These are phyloP conservation scores for Scaptomyza caliginosa DNA, from an alignment of 2,888 invertebrate genomes.

Conservation along the genomic window DNA sequence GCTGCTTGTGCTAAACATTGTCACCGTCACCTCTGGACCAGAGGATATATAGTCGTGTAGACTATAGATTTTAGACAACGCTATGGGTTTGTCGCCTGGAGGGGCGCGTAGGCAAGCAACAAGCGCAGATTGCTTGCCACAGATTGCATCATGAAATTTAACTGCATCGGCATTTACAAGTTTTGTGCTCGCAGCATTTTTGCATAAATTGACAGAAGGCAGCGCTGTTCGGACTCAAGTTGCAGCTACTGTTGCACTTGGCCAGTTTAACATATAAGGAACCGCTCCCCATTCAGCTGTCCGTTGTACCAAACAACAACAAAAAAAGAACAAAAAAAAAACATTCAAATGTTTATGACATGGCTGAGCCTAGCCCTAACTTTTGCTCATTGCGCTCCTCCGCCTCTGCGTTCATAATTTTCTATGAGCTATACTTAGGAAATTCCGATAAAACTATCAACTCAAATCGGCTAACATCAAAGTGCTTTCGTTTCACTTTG, in stretches of 20 bases:
- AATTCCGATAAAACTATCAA: conserved; percentile 26
- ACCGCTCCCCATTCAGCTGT: conserved; percentile 77
- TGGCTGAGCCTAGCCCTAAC: conserved; percentile 43
- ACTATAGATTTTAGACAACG: conserved; percentile 10
- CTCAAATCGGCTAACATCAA: conserved; percentile 30
- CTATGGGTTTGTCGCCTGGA: conserved; percentile 13
- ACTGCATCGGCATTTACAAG: conserved; percentile 52
- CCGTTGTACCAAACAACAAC: conserved; percentile 58
- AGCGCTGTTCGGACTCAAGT: conserved; percentile 10
- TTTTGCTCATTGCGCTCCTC: conserved; percentile 11
- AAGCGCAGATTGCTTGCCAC: conserved; percentile 64
- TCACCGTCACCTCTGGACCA: conserved; percentile 66
- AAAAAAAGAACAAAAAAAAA: conserved; percentile 27
- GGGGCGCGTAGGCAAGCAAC: conserved; percentile 63
- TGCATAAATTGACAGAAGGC: conserved; percentile 72
- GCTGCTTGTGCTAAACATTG: conserved; percentile 52
- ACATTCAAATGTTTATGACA: conserved; percentile 75
- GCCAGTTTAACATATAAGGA: conserved; percentile 66
- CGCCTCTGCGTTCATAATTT: conserved; percentile 67
- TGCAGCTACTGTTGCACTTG: conserved; percentile 21
- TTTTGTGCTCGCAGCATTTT: conserved; percentile 48
- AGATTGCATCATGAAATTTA: conserved; percentile 76
- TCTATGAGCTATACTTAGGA: conserved; percentile 47
- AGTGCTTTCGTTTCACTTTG: conserved; percentile 21
- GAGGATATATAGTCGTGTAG: background rate